Conservation (phyloP, 2,888 invertebrate species). For the Hirtodrosophila histrioides region DNA sequence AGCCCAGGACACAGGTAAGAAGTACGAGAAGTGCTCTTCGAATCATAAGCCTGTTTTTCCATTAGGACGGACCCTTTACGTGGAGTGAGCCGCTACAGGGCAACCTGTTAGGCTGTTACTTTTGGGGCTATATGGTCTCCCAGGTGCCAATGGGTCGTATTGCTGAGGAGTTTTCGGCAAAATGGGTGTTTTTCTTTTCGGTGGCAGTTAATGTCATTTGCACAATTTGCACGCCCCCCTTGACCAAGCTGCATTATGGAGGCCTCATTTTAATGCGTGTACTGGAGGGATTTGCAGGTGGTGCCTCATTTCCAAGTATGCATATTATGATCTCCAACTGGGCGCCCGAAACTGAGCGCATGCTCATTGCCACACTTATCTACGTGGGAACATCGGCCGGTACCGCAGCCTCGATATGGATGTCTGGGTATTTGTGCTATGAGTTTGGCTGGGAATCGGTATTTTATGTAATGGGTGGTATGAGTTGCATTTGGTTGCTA, state of each 20-base stretch:
- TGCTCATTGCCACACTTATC: constrained; percentile 92
- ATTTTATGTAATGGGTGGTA: constrained; percentile 92
- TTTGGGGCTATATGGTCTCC: constrained; percentile 93
- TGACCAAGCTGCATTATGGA: constrained; percentile 88
- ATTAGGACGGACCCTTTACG: constrained; percentile 89
- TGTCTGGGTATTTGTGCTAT: constrained; percentile 90
- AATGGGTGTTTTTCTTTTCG: constrained; percentile 94
- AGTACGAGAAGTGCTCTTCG: too few species aligned
- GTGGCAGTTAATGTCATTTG: constrained; percentile 91
- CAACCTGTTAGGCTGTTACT: constrained; percentile 91
- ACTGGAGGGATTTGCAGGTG: constrained; percentile 89
- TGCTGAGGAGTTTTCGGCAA: constrained; percentile 93
- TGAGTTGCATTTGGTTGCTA: constrained; percentile 90
- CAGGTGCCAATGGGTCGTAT: constrained; percentile 89
- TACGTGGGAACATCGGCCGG: constrained; percentile 93
- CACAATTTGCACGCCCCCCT: constrained; percentile 90
- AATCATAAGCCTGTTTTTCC: too few species aligned
- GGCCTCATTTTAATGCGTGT: constrained; percentile 89
- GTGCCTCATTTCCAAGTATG: constrained; percentile 96
- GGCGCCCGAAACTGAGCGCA: constrained; percentile 95
- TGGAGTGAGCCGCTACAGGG: constrained; percentile 91
- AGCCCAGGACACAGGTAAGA: too few species aligned
- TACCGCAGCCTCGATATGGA: constrained; percentile 87
- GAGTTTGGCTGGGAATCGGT: constrained; percentile 89
- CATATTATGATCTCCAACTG: constrained; percentile 93